Evolutionary conservation across 2,797 vertebrate genomes (phyloP).

Genomic region (Dipus sagitta): DNA sequence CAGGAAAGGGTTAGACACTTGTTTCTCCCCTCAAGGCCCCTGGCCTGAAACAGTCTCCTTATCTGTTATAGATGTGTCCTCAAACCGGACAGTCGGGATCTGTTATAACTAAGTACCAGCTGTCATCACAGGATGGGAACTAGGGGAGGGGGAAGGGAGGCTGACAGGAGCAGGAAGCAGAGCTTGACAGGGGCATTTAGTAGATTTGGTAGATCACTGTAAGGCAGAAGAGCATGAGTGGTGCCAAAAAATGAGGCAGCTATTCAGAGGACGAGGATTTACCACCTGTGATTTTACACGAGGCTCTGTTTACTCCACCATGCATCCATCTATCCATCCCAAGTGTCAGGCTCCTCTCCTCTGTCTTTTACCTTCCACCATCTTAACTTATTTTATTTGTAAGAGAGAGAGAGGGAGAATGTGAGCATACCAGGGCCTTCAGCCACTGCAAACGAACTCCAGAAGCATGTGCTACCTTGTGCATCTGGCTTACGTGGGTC

Average conservation of each 20-base stretch:
- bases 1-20: slow-evolving; percentile 71
- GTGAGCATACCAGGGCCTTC: too few relatives aligned
- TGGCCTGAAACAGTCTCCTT: fast-evolving
- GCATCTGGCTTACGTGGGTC: too few relatives aligned
- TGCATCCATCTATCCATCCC: neutral
- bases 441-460: too few relatives aligned
- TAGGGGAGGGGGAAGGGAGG: too few relatives aligned
- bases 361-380: neutral
- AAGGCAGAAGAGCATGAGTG: neutral
- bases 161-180: neutral
- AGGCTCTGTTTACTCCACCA: neutral
- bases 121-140: neutral
- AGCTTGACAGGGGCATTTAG: neutral
- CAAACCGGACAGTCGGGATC: neutral
- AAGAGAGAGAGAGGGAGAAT: too few relatives aligned
- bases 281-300: neutral
- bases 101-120: neutral
- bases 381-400: too few relatives aligned
- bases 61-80: neutral
- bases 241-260: neutral
- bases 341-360: neutral
- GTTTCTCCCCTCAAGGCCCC: neutral
- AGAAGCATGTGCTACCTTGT: too few relatives aligned
- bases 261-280: neutral
- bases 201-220: neutral